Conservation (phyloP, 2,113 vertebrate genomes). For the Scomber colias region DNA sequence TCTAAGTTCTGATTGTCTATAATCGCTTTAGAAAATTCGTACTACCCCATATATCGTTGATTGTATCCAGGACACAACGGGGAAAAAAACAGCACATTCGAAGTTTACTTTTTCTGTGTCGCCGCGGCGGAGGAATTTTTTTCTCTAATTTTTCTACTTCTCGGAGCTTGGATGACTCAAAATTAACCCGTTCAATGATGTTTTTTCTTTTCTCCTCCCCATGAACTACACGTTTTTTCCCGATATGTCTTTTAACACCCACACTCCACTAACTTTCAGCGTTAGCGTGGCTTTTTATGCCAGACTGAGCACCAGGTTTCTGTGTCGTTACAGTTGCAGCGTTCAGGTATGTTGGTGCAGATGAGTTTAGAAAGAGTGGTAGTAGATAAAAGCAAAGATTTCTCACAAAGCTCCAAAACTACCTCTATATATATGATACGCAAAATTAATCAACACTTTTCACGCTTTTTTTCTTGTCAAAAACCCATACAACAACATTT, state of each 20-base stretch:
- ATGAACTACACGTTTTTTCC: constrained; percentile 53
- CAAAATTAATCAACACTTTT: neutral
- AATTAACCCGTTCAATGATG: constrained; percentile 81
- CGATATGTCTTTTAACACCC: constrained; percentile 49
- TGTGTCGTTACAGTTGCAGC: neutral
- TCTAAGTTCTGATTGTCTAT: neutral
- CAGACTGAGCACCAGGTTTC: neutral
- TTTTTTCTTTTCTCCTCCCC: constrained; percentile 45
- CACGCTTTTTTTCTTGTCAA: neutral
- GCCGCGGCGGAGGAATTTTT: constrained; percentile 87
- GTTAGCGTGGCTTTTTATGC: neutral
- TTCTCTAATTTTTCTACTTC: constrained; percentile 81
- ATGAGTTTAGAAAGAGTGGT: neutral
- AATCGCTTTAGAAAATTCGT: accelerated
- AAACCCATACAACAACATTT: too few relatives aligned
- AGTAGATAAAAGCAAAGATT: neutral
- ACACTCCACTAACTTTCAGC: neutral
- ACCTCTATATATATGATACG: neutral
- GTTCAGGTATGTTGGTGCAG: constrained; percentile 8
- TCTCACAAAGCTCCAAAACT: neutral
- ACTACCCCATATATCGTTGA: accelerated
- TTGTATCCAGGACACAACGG: neutral
- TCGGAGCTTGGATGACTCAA: constrained; percentile 82
- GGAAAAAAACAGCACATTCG: neutral
- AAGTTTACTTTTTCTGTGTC: constrained; percentile 56